A percentile compares a stretch with the other conserved stretches of the same genome.
These are phyloP conservation scores for Hyperoodon ampullatus DNA, from an alignment of 2,113 vertebrate genomes.

Conservation along the genomic window DNA sequence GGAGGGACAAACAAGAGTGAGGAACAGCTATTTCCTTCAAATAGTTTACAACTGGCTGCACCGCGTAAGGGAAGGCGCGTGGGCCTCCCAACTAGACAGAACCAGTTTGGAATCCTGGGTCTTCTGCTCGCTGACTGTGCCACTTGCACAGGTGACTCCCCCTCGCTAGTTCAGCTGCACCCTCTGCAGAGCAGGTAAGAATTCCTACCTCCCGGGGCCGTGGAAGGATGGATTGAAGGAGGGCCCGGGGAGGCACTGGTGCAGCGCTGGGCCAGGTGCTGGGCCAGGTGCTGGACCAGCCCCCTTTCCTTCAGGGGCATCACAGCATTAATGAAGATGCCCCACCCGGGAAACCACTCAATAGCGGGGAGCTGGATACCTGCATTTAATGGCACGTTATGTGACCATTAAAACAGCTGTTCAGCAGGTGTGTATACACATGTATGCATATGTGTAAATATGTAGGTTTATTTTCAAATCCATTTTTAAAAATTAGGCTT, in stretches of 20 bases:
- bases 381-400: background rate
- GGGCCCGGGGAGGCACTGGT: rapidly evolving
- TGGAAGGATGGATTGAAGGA: background rate
- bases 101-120: background rate
- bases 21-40: background rate
- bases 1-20: background rate
- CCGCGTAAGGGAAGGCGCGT: rapidly evolving
- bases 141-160: background rate
- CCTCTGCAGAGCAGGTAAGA: too few species aligned
- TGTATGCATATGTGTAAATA: background rate
- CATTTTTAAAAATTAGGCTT: background rate
- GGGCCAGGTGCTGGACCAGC: background rate
- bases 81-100: background rate
- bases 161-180: background rate
- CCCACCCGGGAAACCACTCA: background rate
- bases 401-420: background rate
- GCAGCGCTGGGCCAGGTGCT: background rate
- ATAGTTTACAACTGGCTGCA: background rate
- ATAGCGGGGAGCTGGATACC: background rate
- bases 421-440: background rate
- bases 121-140: background rate
- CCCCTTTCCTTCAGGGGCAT: background rate
- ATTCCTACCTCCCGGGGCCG: rapidly evolving
- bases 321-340: background rate
- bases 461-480: background rate